Evolutionary conservation across 1,140 invertebrate species (phyloP).

Genomic region (Heliconius melpomene): DNA sequence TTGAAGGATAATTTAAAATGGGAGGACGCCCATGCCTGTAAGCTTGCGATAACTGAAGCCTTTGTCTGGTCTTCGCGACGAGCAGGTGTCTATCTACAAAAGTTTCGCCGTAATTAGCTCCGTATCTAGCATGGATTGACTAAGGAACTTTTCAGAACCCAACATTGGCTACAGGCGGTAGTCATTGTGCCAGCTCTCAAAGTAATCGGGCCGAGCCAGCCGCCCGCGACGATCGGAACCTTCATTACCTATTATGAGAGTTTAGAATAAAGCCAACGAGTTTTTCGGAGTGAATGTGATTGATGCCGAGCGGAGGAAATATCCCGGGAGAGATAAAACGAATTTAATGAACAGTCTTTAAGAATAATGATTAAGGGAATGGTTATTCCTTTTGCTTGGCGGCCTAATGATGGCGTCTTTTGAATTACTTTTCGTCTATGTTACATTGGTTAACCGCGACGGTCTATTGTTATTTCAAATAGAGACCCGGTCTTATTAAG

Average conservation of each 20-base stretch:
- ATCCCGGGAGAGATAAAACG: slow-evolving; percentile 80
- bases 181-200: slow-evolving; percentile 75
- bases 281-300: slow-evolving; percentile 80
- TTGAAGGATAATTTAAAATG: slow-evolving; percentile 4
- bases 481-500: slow-evolving; percentile 14
- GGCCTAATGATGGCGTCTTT: slow-evolving; percentile 75
- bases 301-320: slow-evolving; percentile 78
- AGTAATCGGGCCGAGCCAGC: slow-evolving; percentile 77
- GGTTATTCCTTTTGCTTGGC: slow-evolving; percentile 77
- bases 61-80: slow-evolving; percentile 71
- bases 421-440: slow-evolving; percentile 71
- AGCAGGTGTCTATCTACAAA: slow-evolving; percentile 80
- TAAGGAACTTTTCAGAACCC: slow-evolving; percentile 76
- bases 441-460: slow-evolving; percentile 62
- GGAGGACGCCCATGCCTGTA: slow-evolving; percentile 50
- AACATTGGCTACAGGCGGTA: slow-evolving; percentile 72
- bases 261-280: slow-evolving; percentile 81
- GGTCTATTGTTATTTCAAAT: slow-evolving; percentile 61
- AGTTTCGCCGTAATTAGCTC: slow-evolving; percentile 78
- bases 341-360: slow-evolving; percentile 81
- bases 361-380: slow-evolving; percentile 81
- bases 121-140: slow-evolving; percentile 75
- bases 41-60: slow-evolving; percentile 73
- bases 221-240: slow-evolving; percentile 74
- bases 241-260: slow-evolving; percentile 81